Base-by-base conservation (phyloP, 2,113 vertebrate species). In the Boleophthalmus pectinirostris region DNA sequence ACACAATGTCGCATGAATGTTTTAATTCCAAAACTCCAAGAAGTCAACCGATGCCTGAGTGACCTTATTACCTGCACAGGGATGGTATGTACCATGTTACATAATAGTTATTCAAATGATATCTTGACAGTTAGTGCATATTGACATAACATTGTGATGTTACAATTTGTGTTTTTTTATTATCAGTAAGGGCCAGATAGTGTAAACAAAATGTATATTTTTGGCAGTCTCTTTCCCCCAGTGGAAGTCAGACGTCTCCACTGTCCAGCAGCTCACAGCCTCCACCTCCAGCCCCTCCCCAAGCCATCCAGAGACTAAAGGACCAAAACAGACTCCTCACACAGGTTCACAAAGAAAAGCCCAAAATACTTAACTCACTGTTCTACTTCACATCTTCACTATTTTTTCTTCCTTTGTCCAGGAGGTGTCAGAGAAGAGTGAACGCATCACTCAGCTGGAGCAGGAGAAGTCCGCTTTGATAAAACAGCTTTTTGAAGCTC, bases 271-370 rank as follows among this genome's bases (percentile, higher is more conserved):
- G 77, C 66, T 33, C 80, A 49, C 91, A 83, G 78, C 86, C 0
- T 57, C 90, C 76, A 15, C 89, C 1, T 85, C 4, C 85, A 71
- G 84, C 90, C 82, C 88, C 93, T 87, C 85, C 95, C 85, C 97
- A 97, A 82, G 93, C 95, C 84, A 93, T 98, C 79, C 91, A 92
- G 71, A 95, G 96, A 92, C 91, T 99, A 84, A 98, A 98, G 80
- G 96, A 98, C 54, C 97, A 99, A 91, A 99, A 98, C 82, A 90
- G 95, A 3, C 96, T 97, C 0, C 97, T 99, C 72, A 98, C 96
- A 33, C 95, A 97, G 95, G 98, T 88, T 57, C 2, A 38, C 35
- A 25, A 3, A 61, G 14, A 33, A 61, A 29, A 18, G 24, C 5
- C 25, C 9, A 56, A 56, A 51, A 16, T 15, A 1, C 56, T 25